Evolutionary conservation across 2,888 invertebrate genomes (phyloP).

Genomic region (Tryphoninae sp.): DNA sequence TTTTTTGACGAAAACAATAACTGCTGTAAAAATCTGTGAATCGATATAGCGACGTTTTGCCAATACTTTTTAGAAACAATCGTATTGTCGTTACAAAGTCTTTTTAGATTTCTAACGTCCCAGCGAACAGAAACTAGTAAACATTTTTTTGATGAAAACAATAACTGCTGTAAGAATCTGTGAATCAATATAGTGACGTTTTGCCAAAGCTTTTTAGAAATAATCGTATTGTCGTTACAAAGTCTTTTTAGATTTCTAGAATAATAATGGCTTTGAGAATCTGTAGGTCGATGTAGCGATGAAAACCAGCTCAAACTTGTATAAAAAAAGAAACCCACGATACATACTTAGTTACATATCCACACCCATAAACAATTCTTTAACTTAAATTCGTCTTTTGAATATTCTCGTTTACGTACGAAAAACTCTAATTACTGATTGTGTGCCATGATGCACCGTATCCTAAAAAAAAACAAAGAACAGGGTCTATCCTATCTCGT

Average conservation of each 20-base stretch:
- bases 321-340: neutral
- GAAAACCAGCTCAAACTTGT: neutral
- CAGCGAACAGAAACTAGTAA: neutral
- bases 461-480: constrained; percentile 27
- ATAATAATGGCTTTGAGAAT: too few relatives aligned
- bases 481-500: constrained; percentile 19
- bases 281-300: neutral
- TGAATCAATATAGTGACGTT: neutral
- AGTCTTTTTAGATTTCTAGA: too few relatives aligned
- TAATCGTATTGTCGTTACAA: too few relatives aligned
- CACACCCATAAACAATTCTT: neutral
- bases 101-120: neutral
- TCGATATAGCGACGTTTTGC: too few relatives aligned
- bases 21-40: too few relatives aligned
- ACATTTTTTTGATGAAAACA: neutral
- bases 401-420: constrained; percentile 28
- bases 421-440: constrained; percentile 41
- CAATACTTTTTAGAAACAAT: too few relatives aligned
- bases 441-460: constrained; percentile 33
- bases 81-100: constrained; percentile 6
- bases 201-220: too few relatives aligned
- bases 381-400: neutral
- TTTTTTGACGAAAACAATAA: too few relatives aligned
- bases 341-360: neutral
- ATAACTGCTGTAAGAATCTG: neutral